Evolutionary conservation across 2,797 vertebrate genomes (phyloP).

Genomic region (Rhinogobio ventralis): DNA sequence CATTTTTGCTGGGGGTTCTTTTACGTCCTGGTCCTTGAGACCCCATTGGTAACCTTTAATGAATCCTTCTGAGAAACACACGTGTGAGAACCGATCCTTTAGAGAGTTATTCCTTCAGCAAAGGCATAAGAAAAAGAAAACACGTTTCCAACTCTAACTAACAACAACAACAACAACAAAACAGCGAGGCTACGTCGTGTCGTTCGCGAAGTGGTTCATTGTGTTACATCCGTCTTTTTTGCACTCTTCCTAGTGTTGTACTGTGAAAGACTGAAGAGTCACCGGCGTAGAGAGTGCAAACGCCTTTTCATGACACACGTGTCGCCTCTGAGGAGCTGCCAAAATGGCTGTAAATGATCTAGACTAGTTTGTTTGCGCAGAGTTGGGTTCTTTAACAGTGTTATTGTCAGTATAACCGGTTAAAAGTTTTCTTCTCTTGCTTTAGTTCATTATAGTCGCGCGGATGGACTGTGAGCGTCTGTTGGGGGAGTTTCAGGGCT

Average conservation of each 20-base stretch:
- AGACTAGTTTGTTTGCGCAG: neutral
- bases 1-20: constrained; percentile 88
- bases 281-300: constrained; percentile 17
- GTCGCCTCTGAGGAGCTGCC: neutral
- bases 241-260: constrained; percentile 69
- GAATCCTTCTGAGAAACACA: constrained; percentile 9
- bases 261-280: constrained; percentile 40
- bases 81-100: constrained; percentile 4
- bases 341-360: constrained; percentile 14
- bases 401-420: neutral
- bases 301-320: constrained; percentile 42
- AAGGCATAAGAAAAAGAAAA: constrained; percentile 40
- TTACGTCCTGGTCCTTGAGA: constrained; percentile 89
- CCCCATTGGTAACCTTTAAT: constrained; percentile 76
- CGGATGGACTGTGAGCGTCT: neutral
- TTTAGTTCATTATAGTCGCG: neutral
- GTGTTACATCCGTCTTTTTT: constrained; percentile 68
- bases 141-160: constrained; percentile 23
- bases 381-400: neutral
- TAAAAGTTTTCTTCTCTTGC: neutral
- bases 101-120: neutral
- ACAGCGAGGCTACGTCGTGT: constrained; percentile 10
- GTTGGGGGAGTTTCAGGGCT: constrained; percentile 51
- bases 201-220: constrained; percentile 61
- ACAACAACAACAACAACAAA: no score